Conservation (phyloP, 2,797 vertebrate genomes). For the Menidia menidia region DNA sequence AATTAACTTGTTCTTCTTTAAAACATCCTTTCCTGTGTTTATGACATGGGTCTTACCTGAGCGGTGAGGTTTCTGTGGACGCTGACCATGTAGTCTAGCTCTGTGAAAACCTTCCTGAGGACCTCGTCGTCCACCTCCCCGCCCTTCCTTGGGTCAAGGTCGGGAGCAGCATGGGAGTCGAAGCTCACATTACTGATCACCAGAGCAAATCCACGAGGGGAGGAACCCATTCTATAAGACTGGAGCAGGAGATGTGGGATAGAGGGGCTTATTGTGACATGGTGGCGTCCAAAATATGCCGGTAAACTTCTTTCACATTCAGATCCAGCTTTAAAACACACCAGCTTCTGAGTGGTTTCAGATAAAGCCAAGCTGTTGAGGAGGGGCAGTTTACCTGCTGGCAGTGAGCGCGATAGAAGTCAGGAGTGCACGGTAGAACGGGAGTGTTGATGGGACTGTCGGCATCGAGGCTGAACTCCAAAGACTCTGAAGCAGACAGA, state of each 20-base stretch:
- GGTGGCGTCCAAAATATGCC: neutral
- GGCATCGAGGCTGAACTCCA: constrained; percentile 89
- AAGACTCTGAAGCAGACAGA: constrained; percentile 75
- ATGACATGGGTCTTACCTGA: constrained; percentile 78
- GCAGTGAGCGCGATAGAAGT: constrained; percentile 88
- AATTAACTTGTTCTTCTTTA: neutral
- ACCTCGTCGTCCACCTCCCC: constrained; percentile 91
- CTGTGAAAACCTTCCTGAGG: constrained; percentile 88
- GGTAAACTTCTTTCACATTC: neutral
- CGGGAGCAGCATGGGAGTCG: constrained; percentile 76
- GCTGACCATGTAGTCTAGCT: constrained; percentile 88
- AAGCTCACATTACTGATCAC: constrained; percentile 94
- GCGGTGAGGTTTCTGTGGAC: constrained; percentile 86
- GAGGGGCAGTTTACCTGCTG: constrained; percentile 83
- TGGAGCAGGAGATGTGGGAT: constrained; percentile 48
- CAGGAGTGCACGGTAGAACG: constrained; percentile 85
- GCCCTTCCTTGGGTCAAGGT: constrained; percentile 90
- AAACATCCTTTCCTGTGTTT: constrained; percentile 3
- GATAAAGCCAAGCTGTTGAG: constrained; percentile 21
- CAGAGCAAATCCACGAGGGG: constrained; percentile 89
- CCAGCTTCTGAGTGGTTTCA: neutral
- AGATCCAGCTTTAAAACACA: neutral
- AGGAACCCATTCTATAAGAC: constrained; percentile 91
- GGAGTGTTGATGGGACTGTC: constrained; percentile 87
- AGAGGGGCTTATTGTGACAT: neutral